Evolutionary conservation across 2,888 invertebrate species (phyloP).

Genomic region (Netelia fuscicornis): DNA sequence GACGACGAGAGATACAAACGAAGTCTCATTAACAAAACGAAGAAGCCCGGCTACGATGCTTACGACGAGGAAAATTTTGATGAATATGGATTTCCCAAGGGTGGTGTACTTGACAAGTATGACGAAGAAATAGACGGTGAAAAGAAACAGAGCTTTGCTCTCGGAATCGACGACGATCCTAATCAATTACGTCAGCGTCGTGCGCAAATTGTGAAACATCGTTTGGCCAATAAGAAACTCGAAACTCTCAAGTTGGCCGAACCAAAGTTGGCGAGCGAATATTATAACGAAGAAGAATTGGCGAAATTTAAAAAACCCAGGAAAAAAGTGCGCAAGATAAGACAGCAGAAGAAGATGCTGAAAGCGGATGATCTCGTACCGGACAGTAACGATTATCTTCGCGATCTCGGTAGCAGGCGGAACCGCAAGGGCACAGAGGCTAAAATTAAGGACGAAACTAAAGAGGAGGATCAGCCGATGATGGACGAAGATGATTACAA

Average conservation of each 20-base stretch:
- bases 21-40: constrained; percentile 94
- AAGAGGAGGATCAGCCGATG: constrained; percentile 81
- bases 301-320: constrained; percentile 94
- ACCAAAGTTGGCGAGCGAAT: constrained; percentile 93
- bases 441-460: constrained; percentile 85
- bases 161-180: constrained; percentile 89
- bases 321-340: constrained; percentile 90
- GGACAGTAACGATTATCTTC: constrained; percentile 80
- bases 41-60: constrained; percentile 94
- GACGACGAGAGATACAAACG: constrained; percentile 91
- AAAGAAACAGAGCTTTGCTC: constrained; percentile 90
- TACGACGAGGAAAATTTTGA: constrained; percentile 93
- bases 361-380: constrained; percentile 91
- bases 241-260: constrained; percentile 91
- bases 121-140: constrained; percentile 96
- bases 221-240: constrained; percentile 88
- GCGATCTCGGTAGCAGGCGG: constrained; percentile 83
- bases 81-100: constrained; percentile 88
- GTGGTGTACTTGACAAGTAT: constrained; percentile 94
- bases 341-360: constrained; percentile 87
- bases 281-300: constrained; percentile 94
- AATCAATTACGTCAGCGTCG: constrained; percentile 86
- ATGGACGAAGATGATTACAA: constrained; percentile 89
- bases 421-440: constrained; percentile 85
- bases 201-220: constrained; percentile 85